Base-by-base conservation (phyloP, 2,888 invertebrate genomes). In the Drosophila prolongata region DNA sequence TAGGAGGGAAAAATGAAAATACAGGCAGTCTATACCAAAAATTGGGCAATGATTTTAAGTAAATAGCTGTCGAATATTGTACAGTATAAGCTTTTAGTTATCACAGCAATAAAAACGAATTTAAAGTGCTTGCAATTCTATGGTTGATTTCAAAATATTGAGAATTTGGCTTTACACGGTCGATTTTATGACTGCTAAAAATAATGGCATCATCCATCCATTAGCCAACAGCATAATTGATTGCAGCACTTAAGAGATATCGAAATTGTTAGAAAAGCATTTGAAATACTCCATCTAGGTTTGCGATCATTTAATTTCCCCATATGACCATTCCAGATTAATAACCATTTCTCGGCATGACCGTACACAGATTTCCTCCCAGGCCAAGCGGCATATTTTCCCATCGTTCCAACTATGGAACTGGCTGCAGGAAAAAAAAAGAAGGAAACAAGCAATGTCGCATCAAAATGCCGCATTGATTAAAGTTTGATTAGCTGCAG, bases 381-480 rank as follows among this genome's bases (percentile, higher is more conserved):
- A 55, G 69, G 58, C 55, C 47, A 37, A 42, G 34, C 49, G 14
- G 35, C 55, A 79, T 77, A 77, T 77, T 79, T 79, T 79, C 79
- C 78, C 78, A 79, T 79, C 49, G 76, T 58, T 61, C 67, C 65
- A 62, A 43, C 53, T 75, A 77, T 71, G 79, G 71, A 57, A 71
- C 46, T 60, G 57, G 24, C 58, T 53, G 66, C 53, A 34, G 40
- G 40, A 42, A 57, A 40, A 44, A 40, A 44, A 52, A 44, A n/a
- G n/a, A 43, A 59, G 47, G 14, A 43, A 60, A 34, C 43, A 30
- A 16, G 66, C 75, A 74, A 80, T 80, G 80, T 77, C 62, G 75
- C 80, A 80, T 80, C 76, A 83, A 80, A 76, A 78, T 82, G 78
- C 80, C 80, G 83, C 78, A 83, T 83, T 78, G 77, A 83, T 78